Conservation (phyloP, 2,113 vertebrate genomes). For the Mixornis gularis region DNA sequence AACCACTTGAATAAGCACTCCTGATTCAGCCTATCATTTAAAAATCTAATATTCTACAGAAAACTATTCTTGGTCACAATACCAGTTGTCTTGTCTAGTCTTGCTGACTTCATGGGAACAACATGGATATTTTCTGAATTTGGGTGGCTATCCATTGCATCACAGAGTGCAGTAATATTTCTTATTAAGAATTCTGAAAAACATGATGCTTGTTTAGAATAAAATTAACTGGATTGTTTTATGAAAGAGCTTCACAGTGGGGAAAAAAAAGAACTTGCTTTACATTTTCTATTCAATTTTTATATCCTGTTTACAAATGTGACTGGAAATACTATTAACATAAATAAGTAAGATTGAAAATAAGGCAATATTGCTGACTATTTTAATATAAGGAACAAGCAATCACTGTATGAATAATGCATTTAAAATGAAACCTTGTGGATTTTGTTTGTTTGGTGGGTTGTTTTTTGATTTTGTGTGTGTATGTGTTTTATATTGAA, state of each 20-base stretch:
- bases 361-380: not conserved
- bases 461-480: not conserved
- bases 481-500: not conserved
- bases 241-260: not conserved
- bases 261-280: not conserved
- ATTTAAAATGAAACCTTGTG: not conserved
- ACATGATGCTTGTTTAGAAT: not conserved
- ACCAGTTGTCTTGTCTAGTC: not conserved
- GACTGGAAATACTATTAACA: not conserved
- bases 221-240: not conserved
- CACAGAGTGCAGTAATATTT: not conserved
- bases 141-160: not conserved
- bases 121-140: not conserved
- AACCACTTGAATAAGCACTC: not conserved
- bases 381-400: not conserved
- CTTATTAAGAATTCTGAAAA: not conserved
- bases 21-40: not conserved
- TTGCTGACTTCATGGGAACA: not conserved
- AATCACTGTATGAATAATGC: rapidly evolving
- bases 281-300: not conserved
- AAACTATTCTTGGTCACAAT: not conserved
- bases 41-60: not conserved
- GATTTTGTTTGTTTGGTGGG: not conserved
- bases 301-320: not conserved
- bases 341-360: not conserved